Evolutionary conservation across 2,888 invertebrate species (phyloP).

Genomic region (Melanotus villosus): DNA sequence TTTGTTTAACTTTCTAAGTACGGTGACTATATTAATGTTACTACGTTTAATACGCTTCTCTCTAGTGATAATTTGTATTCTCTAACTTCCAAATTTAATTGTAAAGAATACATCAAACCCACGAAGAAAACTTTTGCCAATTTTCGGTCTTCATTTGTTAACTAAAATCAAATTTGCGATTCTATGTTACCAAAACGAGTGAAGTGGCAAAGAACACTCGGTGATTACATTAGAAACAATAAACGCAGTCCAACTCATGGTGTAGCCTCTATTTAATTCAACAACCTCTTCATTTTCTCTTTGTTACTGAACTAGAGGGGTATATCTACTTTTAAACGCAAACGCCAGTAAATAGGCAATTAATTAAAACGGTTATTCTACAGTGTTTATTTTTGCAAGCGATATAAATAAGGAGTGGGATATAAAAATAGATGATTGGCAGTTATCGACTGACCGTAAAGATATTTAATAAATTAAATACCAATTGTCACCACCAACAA

Average conservation of each 20-base stretch:
- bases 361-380: conserved; percentile 29
- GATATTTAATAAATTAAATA: too few species aligned
- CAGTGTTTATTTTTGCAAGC: conserved; percentile 14
- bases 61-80: too few species aligned
- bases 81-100: too few species aligned
- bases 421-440: not conserved
- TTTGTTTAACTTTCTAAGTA: conserved; percentile 3
- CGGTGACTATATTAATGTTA: not conserved
- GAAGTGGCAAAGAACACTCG: not conserved
- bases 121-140: too few species aligned
- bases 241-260: conserved; percentile 3
- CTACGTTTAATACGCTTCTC: not conserved
- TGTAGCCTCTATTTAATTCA: conserved; percentile 17
- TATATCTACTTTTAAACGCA: conserved; percentile 27
- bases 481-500: too few species aligned
- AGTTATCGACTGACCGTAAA: too few species aligned
- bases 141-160: not conserved
- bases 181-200: not conserved
- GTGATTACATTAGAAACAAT: conserved; percentile 14
- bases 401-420: not conserved
- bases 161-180: not conserved
- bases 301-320: conserved; percentile 19
- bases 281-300: conserved; percentile 17
- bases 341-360: conserved; percentile 22
- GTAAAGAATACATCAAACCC: not conserved